Evolutionary conservation across 2,797 vertebrate species (phyloP).

Genomic region (Echiichthys vipera): DNA sequence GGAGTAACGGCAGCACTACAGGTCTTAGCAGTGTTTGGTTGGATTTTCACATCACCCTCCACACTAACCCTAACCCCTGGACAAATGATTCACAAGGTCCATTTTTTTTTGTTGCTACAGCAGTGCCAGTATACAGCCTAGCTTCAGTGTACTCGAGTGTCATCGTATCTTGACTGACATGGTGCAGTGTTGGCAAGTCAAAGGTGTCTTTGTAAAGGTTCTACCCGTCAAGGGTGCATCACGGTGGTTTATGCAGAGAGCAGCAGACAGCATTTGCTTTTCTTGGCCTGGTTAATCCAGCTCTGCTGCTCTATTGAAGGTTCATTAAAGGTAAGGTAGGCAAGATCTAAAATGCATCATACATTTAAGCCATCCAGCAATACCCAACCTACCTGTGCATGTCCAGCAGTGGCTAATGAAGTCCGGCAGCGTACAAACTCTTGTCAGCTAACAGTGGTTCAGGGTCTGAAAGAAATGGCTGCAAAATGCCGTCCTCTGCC

Average conservation of each 20-base stretch:
- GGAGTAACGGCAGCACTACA: neutral
- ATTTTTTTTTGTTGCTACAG: neutral
- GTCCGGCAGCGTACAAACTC: neutral
- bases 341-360: neutral
- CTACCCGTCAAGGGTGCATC: too few relatives aligned
- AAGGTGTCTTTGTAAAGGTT: neutral
- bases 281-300: neutral
- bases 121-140: too few relatives aligned
- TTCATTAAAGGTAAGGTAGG: neutral
- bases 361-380: slow-evolving; percentile 9
- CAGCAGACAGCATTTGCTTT: neutral
- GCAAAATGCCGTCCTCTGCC: slow-evolving; percentile 30
- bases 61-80: neutral
- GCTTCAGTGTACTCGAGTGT: too few relatives aligned
- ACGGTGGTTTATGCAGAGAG: neutral
- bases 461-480: slow-evolving; percentile 19
- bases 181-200: neutral
- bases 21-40: neutral
- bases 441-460: neutral
- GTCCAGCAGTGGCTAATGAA: neutral
- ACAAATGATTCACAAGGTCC: too few relatives aligned
- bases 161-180: neutral
- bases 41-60: neutral
- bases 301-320: neutral
- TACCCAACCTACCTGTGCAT: neutral